Evolutionary conservation across 1,140 invertebrate species (phyloP).

Genomic region (Lepidostoma basale): DNA sequence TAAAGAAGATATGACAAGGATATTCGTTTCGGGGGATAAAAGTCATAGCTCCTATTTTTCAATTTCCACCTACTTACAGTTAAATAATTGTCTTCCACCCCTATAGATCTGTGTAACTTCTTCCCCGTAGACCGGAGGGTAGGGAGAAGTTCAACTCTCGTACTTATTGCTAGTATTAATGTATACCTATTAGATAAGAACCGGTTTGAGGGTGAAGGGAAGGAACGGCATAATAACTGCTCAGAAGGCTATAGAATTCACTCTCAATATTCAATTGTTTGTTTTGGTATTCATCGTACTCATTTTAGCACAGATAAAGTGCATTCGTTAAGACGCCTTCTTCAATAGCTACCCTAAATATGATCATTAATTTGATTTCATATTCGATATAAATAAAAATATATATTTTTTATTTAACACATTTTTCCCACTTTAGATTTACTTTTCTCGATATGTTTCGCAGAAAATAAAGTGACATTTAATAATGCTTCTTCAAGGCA

Average conservation of each 20-base stretch:
- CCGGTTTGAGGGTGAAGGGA: constrained; percentile 24
- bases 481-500: no score
- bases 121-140: background rate
- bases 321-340: no score
- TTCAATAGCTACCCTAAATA: no score
- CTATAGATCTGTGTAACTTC: constrained; percentile 9
- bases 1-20: constrained; percentile 26
- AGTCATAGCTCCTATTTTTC: constrained; percentile 45
- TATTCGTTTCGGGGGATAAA: constrained; percentile 40
- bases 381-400: no score
- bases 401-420: no score
- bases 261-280: background rate
- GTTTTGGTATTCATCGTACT: no score
- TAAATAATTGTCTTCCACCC: constrained; percentile 45
- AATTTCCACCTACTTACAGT: constrained; percentile 46
- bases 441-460: no score
- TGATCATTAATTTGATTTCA: no score
- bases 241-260: background rate
- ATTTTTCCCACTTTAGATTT: no score
- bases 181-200: constrained; percentile 44
- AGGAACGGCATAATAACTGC: constrained; percentile 1
- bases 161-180: constrained; percentile 43
- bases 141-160: constrained; percentile 14
- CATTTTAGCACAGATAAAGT: no score
- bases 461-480: no score